phyloP scores from a whole-genome alignment of 2,797 vertebrate genomes.

The Mustela erminea region DNA sequence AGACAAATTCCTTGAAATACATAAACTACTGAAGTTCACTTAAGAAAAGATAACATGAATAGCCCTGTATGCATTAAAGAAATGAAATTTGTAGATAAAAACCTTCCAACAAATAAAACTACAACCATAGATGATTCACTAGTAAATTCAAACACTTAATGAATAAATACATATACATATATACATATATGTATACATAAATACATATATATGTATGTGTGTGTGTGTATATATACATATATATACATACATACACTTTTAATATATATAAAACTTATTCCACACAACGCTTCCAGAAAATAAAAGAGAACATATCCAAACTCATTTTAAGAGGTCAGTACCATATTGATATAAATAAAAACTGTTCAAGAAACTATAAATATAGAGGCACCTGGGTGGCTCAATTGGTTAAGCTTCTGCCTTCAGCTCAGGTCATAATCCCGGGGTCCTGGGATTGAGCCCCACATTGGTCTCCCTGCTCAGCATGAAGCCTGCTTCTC shows the following conservation, averaged over 20 bases:
- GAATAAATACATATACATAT: not conserved
- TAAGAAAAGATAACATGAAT: not conserved
- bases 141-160: slow-evolving; percentile 25
- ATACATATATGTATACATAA: not conserved
- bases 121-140: not conserved
- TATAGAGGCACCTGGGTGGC: too few relatives aligned
- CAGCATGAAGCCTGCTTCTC: too few relatives aligned
- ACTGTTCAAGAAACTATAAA: not conserved
- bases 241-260: not conserved
- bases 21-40: not conserved
- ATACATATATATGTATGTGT: not conserved
- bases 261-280: not conserved
- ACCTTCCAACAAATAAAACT: slow-evolving; percentile 21
- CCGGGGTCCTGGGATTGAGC: too few relatives aligned
- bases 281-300: not conserved
- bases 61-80: not conserved
- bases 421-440: too few relatives aligned
- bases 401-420: too few relatives aligned
- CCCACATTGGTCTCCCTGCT: too few relatives aligned
- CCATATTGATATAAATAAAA: not conserved
- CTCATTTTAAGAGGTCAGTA: not conserved
- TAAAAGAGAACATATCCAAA: not conserved
- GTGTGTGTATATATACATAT: too few relatives aligned
- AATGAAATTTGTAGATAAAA: not conserved
- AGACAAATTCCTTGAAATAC: not conserved